A percentile compares a stretch with the other conserved stretches of the same genome.
phyloP scores from a whole-genome alignment of 2,888 invertebrate genomes.

The Resseliella maxima region DNA sequence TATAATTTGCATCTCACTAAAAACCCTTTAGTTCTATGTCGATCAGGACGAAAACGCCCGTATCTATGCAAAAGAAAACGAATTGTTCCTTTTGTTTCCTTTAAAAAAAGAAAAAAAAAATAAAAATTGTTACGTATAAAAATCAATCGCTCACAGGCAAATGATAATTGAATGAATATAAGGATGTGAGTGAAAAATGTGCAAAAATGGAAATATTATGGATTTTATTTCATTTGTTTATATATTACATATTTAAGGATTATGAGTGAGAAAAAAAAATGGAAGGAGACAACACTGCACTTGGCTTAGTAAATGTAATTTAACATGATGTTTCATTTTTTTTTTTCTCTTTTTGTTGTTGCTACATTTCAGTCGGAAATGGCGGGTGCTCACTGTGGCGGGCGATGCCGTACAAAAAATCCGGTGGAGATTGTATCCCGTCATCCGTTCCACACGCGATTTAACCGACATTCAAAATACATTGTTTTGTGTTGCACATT shows the following conservation, averaged over 20 bases:
- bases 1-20: no score
- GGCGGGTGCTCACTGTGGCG: neutral
- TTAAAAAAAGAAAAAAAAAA: neutral
- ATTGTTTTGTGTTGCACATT: neutral
- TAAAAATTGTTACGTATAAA: neutral
- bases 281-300: neutral
- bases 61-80: slow-evolving; percentile 3
- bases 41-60: neutral
- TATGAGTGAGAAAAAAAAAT: no score
- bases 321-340: neutral
- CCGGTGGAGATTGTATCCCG: neutral
- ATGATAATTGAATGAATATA: no score
- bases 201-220: no score
- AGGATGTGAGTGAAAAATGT: no score
- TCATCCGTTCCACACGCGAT: neutral
- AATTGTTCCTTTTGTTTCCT: no score
- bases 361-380: neutral
- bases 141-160: no score
- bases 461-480: slow-evolving; percentile 10
- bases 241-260: no score
- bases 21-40: neutral
- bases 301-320: neutral
- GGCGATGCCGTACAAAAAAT: neutral
- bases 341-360: no score
- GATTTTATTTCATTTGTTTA: no score